Evolutionary conservation across 2,113 vertebrate genomes (phyloP).

Genomic region (Athene cunicularia): DNA sequence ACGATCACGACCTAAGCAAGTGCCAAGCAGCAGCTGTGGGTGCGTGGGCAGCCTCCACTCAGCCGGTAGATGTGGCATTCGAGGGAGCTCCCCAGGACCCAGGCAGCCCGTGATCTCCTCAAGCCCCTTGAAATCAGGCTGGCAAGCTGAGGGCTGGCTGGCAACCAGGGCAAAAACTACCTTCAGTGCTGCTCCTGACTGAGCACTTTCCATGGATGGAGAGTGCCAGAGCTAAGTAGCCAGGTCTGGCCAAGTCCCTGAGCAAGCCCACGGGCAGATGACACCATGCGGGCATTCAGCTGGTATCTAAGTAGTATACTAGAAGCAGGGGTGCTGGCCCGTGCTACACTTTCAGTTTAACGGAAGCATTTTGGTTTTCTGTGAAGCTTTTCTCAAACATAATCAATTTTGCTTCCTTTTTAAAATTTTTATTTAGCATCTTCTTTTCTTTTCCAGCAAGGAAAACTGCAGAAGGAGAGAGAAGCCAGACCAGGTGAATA

Average conservation of each 20-base stretch:
- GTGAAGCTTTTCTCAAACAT: not conserved
- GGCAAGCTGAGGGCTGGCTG: not conserved
- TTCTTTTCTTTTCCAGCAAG: not conserved
- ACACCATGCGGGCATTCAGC: not conserved
- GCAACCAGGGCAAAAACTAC: not conserved
- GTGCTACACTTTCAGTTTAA: not conserved
- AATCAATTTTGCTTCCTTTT: not conserved
- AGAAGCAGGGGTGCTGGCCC: not conserved
- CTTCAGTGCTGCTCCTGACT: not conserved
- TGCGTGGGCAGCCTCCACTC: not conserved
- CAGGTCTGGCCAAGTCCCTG: accelerated
- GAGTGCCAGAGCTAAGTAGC: not conserved
- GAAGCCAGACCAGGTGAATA: not conserved
- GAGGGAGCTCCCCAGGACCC: not conserved
- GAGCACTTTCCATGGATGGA: not conserved
- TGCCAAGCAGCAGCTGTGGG: accelerated
- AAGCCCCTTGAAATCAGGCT: not conserved
- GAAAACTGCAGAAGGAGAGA: not conserved
- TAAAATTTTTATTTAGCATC: not conserved
- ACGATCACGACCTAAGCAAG: not conserved
- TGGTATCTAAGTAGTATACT: not conserved
- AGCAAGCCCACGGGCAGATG: not conserved
- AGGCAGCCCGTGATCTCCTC: not conserved
- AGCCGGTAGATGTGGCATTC: not conserved
- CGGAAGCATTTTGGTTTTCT: not conserved